Percentiles rank a stretch among this genome's conserved stretches.
Conservation (phyloP, 2,797 vertebrate species). For the Sebastes jordani region DNA sequence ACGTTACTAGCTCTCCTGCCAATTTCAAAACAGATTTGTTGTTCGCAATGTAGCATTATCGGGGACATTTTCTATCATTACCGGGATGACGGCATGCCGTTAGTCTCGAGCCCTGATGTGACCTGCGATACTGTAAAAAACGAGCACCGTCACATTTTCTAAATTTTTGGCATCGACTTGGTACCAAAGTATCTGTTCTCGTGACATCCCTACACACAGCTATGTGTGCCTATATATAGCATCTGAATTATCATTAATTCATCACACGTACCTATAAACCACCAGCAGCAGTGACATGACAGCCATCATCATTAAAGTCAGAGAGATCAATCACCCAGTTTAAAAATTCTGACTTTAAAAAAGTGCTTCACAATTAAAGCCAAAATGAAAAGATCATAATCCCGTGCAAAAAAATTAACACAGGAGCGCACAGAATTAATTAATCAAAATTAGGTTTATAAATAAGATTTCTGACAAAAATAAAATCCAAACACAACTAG, state of each 20-base stretch:
- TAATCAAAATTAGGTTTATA: background rate
- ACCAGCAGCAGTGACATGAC: background rate
- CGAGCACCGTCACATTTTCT: too few species aligned
- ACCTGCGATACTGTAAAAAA: too few species aligned
- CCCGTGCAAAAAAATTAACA: background rate
- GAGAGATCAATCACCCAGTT: background rate
- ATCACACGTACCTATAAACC: background rate
- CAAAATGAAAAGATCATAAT: background rate
- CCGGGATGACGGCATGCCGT: too few species aligned
- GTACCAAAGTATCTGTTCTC: too few species aligned
- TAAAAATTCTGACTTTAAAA: background rate
- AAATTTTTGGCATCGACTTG: too few species aligned
- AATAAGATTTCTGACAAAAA: background rate
- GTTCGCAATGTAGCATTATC: too few species aligned
- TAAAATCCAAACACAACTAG: background rate
- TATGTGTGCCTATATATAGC: background rate
- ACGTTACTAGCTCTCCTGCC: too few species aligned
- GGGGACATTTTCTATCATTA: accelerated
- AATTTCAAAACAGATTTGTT: too few species aligned
- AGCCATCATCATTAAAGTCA: background rate
- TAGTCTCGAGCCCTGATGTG: too few species aligned
- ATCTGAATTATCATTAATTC: background rate
- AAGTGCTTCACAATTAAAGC: background rate
- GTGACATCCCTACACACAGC: background rate
- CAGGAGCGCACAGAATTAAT: background rate